A percentile compares a stretch with the other conserved stretches of the same genome.
Conservation (phyloP, 2,797 vertebrate species). For the Antrozous pallidus region DNA sequence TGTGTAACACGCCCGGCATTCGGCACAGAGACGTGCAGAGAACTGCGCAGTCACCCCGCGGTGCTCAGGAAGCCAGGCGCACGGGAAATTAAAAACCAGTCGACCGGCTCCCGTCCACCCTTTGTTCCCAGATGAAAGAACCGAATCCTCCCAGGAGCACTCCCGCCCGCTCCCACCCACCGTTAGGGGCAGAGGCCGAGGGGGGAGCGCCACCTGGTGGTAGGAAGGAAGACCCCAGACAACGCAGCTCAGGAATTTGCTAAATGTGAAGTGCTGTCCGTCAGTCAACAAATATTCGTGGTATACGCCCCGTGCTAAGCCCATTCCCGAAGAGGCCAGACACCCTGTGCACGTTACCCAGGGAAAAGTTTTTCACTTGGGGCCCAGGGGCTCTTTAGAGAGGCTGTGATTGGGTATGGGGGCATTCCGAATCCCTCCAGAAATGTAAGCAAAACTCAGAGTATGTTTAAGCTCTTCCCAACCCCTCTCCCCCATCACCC, state of each 20-base stretch:
- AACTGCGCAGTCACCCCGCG: fast-evolving
- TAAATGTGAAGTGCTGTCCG: neutral
- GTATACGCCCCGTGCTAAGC: neutral
- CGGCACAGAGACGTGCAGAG: neutral
- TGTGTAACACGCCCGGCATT: neutral
- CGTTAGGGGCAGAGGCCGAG: fast-evolving
- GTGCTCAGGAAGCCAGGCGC: neutral
- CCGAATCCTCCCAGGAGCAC: fast-evolving
- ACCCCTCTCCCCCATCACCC: neutral
- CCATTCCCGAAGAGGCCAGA: neutral
- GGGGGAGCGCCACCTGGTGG: neutral
- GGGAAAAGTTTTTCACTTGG: neutral
- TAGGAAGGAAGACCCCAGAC: neutral
- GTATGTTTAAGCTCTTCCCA: neutral
- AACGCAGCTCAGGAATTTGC: neutral
- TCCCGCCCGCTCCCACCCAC: fast-evolving
- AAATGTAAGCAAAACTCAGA: neutral
- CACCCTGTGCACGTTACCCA: neutral
- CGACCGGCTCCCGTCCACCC: neutral
- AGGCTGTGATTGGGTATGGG: fast-evolving
- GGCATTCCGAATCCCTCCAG: too few relatives aligned
- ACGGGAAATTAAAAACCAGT: neutral
- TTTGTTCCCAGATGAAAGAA: neutral
- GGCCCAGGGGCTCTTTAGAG: neutral
- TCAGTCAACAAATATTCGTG: neutral